phyloP scores from a whole-genome alignment of 2,797 vertebrate genomes.

The Oreochromis grahami region DNA sequence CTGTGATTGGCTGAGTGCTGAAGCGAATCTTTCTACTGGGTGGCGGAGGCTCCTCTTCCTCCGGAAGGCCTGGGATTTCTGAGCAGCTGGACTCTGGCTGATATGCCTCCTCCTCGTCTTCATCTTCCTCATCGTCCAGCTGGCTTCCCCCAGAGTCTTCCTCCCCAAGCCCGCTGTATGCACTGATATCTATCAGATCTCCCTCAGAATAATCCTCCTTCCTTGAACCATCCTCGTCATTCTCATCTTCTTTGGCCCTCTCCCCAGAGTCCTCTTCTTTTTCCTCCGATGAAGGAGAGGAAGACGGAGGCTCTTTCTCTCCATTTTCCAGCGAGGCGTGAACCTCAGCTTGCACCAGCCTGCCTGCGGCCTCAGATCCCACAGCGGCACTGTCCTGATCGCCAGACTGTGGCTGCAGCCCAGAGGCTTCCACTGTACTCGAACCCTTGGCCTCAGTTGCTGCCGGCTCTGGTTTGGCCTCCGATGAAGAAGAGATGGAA shows the following conservation, averaged over 20 bases:
- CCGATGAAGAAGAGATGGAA: slow-evolving; percentile 36
- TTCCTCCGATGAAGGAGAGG: slow-evolving; percentile 37
- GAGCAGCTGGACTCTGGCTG: slow-evolving; percentile 88
- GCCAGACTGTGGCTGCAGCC: background rate
- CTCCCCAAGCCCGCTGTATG: slow-evolving; percentile 93
- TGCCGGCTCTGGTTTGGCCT: slow-evolving; percentile 24
- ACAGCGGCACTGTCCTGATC: slow-evolving; percentile 15
- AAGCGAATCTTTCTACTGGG: slow-evolving; percentile 89
- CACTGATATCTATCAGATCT: slow-evolving; percentile 95
- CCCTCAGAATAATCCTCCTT: slow-evolving; percentile 96
- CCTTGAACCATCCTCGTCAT: slow-evolving; percentile 83
- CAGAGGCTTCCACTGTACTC: slow-evolving; percentile 21
- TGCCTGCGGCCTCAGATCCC: slow-evolving; percentile 55
- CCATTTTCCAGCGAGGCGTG: slow-evolving; percentile 83
- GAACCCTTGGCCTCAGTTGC: slow-evolving; percentile 55
- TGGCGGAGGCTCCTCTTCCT: slow-evolving; percentile 82
- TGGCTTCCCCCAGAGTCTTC: slow-evolving; percentile 96
- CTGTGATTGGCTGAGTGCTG: slow-evolving; percentile 91
- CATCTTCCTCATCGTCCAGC: slow-evolving; percentile 87
- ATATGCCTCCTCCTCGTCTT: slow-evolving; percentile 80
- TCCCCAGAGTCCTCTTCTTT: slow-evolving; percentile 48
- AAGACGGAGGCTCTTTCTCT: slow-evolving; percentile 40
- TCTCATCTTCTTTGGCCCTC: slow-evolving; percentile 35
- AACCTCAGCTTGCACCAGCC: slow-evolving; percentile 80
- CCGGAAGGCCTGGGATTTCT: slow-evolving; percentile 87